These are phyloP conservation scores for Syndactyla subalaris DNA, from an alignment of 2,797 vertebrate genomes.

Conservation along the genomic window DNA sequence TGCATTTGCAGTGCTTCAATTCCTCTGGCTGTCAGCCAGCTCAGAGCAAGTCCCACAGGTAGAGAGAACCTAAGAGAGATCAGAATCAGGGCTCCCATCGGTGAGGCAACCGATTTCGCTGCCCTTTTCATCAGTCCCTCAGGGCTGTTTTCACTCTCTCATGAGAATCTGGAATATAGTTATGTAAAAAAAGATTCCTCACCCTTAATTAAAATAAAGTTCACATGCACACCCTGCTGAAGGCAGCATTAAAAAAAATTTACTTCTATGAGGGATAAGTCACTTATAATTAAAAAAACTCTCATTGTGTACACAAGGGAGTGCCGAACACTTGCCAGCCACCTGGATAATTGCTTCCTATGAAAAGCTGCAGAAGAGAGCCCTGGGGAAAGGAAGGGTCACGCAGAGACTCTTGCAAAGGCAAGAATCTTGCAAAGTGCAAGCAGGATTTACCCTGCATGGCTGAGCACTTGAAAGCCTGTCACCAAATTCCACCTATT, in stretches of 20 bases:
- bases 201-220: constrained; percentile 60
- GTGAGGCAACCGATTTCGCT: background rate
- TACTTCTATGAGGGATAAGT: background rate
- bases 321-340: background rate
- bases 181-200: constrained; percentile 63
- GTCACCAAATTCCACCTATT: background rate
- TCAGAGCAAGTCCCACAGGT: background rate
- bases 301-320: background rate
- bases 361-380: background rate
- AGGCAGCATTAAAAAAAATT: background rate
- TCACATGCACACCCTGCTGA: constrained; percentile 60
- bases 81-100: background rate
- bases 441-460: background rate
- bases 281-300: constrained; percentile 4
- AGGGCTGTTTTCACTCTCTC: constrained; percentile 47
- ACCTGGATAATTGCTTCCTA: constrained; percentile 32
- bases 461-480: background rate
- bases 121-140: background rate
- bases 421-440: background rate
- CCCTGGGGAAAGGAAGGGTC: constrained; percentile 1
- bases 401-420: background rate
- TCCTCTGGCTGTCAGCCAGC: background rate
- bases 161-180: constrained; percentile 32
- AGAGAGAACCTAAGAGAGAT: background rate
- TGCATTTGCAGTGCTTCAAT: background rate